Conservation (phyloP, 2,888 invertebrate genomes). For the Agrotis segetum region DNA sequence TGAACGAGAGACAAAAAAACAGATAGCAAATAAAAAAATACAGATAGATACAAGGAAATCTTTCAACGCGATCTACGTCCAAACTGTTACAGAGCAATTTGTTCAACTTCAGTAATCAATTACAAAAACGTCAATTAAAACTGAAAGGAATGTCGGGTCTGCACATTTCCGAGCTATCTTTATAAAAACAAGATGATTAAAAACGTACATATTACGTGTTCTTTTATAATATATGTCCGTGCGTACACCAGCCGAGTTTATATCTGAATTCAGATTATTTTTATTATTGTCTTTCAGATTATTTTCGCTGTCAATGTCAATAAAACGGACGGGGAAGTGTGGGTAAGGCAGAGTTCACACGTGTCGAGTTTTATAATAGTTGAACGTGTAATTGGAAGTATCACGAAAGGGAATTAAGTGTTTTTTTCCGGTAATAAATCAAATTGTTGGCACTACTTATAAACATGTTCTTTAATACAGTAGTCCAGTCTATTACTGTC, state of each 20-base stretch:
- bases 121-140: constrained; percentile 30
- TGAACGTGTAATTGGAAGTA: neutral
- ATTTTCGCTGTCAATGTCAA: constrained; percentile 77
- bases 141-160: constrained; percentile 56
- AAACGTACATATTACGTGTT: constrained; percentile 60
- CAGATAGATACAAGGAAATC: neutral
- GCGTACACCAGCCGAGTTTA: constrained; percentile 62
- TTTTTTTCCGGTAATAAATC: too few relatives aligned
- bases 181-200: constrained; percentile 63
- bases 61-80: neutral
- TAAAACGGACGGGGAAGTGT: constrained; percentile 64
- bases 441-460: too few relatives aligned
- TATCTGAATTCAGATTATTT: constrained; percentile 69
- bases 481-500: too few relatives aligned
- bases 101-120: constrained; percentile 45
- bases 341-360: constrained; percentile 48
- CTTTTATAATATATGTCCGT: constrained; percentile 62
- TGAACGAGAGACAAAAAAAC: neutral
- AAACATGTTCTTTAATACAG: too few relatives aligned
- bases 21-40: neutral
- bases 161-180: constrained; percentile 49
- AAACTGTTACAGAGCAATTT: constrained; percentile 17
- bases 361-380: neutral
- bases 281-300: constrained; percentile 73
- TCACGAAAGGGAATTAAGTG: too few relatives aligned